Base-by-base conservation (phyloP, 2,888 invertebrate genomes). In the Eulithis testata region DNA sequence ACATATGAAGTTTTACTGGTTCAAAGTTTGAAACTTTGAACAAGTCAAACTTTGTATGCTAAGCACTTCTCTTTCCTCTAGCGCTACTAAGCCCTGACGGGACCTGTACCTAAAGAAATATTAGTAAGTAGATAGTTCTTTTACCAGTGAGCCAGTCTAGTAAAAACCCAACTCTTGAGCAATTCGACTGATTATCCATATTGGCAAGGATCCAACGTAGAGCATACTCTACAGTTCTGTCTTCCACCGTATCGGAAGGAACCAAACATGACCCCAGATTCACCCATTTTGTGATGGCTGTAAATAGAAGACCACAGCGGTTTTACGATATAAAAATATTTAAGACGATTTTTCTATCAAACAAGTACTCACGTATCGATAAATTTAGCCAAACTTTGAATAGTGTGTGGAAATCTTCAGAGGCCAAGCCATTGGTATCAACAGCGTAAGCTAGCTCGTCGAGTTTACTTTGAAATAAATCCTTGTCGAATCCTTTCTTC, bases 311-410 rank as follows among this genome's bases (percentile, higher is more conserved):
- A 49, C n/a, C 49, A 49, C 11, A 21, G 4, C 44, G n/a, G 14
- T 21, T 49, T 21, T 21, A 11, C 2, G 8, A 49, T 47, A 49
- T 14, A 14, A 53, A 14, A 2, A 7, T 40, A 40, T 5, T 5
- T 1, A 40, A 40, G 53, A 3, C 21, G 21, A 21, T 21, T 52
- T 7, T 11, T 1, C 7, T 36, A 52, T 36, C 0, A 43, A 43
- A 55, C 21, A 59, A 59, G 44, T 55, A 89, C 92, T 89, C 77
- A 93, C 93, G 91, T 76, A 93, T 89, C 58, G 83, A 86, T 74
- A 93, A 85, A 81, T 93, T 93, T 59, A 93, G 74, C 93, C 93
- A 93, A 72, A 93, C 79, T 85, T 87, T 89, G 68, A 93, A 90
- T 56, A 93, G 78, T 64, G 80, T 89, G 65, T 89, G 89, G 64